Conservation (phyloP, 2,113 vertebrate genomes). For the Orientallactaga bullata region DNA sequence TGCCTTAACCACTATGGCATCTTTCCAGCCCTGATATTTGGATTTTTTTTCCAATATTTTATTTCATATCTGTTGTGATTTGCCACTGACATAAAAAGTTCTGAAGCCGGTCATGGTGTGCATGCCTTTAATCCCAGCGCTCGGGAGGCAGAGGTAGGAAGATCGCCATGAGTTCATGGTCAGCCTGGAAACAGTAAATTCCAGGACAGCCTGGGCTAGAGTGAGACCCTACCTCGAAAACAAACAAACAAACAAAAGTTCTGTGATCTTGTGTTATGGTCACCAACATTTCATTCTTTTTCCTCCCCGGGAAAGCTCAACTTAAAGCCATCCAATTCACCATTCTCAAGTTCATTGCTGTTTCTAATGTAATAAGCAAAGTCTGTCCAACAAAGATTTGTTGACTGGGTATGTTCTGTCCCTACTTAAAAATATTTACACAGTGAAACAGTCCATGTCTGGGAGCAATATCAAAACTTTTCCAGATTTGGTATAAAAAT, state of each 20-base stretch:
- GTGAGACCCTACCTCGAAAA: too few species aligned
- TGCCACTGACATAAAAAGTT: background rate
- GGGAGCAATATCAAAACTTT: slow-evolving; percentile 32
- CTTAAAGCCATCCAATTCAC: background rate
- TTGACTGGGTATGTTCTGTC: background rate
- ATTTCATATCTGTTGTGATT: background rate
- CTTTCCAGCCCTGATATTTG: background rate
- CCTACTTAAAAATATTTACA: slow-evolving; percentile 63
- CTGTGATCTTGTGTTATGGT: background rate
- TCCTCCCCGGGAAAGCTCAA: background rate
- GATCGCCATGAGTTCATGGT: too few species aligned
- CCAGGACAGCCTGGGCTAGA: too few species aligned
- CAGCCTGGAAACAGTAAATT: too few species aligned
- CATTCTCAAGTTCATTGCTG: slow-evolving; percentile 18
- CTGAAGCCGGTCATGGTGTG: too few species aligned
- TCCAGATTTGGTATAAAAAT: slow-evolving; percentile 59
- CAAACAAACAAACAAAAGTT: too few species aligned
- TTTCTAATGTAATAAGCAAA: slow-evolving; percentile 47
- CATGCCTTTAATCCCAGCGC: too few species aligned
- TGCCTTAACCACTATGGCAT: too few species aligned
- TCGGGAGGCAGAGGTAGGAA: too few species aligned
- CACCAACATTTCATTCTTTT: background rate
- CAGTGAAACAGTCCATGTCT: slow-evolving; percentile 51
- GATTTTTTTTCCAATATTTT: slow-evolving; percentile 1
- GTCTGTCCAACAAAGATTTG: slow-evolving; percentile 47